These are phyloP conservation scores for Hippoglossus stenolepis DNA, from an alignment of 2,113 vertebrate genomes.

Conservation along the genomic window DNA sequence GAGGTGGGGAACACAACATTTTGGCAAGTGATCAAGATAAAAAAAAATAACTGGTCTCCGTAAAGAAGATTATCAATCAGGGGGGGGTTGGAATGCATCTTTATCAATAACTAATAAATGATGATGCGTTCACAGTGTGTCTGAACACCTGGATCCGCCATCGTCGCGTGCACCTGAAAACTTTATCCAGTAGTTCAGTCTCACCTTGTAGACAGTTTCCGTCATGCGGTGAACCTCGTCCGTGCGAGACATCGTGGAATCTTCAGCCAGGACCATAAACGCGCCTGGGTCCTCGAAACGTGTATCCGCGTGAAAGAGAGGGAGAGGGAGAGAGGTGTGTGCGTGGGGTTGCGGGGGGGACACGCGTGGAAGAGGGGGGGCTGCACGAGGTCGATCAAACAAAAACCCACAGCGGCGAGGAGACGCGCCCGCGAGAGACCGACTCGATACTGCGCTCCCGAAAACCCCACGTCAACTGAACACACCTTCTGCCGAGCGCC, in stretches of 20 bases:
- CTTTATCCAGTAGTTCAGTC: constrained; percentile 69
- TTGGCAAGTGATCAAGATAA: not conserved
- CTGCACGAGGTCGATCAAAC: constrained; percentile 1
- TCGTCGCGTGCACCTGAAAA: not conserved
- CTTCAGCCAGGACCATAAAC: constrained; percentile 87
- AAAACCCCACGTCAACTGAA: constrained; percentile 72
- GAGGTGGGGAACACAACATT: constrained; percentile 20
- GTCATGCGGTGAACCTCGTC: constrained; percentile 97
- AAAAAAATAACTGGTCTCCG: constrained; percentile 16
- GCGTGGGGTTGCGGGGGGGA: not conserved
- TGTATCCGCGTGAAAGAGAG: constrained; percentile 72
- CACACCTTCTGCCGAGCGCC: constrained; percentile 66
- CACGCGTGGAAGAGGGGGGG: not conserved
- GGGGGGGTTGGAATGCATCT: not conserved
- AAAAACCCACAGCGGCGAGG: constrained; percentile 16
- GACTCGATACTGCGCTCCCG: constrained; percentile 47
- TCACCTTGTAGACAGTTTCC: constrained; percentile 98
- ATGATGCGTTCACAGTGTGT: not conserved
- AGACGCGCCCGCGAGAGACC: constrained; percentile 27
- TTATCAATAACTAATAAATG: not conserved
- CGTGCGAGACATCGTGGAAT: constrained; percentile 91
- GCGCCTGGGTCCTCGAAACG: constrained; percentile 45
- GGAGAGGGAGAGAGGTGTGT: not conserved
- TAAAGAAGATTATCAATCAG: constrained; percentile 16
- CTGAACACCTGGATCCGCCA: not conserved